phyloP scores from a whole-genome alignment of 30 jellyfish, hydroid and myxozoan species.

The Aurelia aurita region DNA sequence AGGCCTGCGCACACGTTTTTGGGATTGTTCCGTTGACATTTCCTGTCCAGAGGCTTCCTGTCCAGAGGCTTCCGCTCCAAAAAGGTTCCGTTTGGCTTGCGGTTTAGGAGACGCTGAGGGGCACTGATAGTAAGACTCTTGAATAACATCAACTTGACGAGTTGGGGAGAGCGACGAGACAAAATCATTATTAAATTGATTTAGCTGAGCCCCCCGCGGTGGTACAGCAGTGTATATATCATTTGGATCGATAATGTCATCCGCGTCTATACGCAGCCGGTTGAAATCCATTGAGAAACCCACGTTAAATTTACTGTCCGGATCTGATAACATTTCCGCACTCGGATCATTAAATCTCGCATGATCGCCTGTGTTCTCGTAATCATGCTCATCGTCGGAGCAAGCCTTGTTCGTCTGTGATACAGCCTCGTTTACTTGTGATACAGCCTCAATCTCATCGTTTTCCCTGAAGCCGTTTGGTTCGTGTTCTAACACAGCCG shows the following conservation, averaged over 20 bases:
- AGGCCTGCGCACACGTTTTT: slow-evolving; percentile 53
- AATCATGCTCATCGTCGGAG: neutral
- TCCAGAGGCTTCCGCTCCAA: slow-evolving; percentile 16
- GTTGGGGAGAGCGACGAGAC: neutral
- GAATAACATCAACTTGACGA: neutral
- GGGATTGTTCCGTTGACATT: slow-evolving; percentile 1
- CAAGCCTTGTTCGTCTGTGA: no score
- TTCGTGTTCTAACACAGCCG: no score
- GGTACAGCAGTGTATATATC: slow-evolving; percentile 29
- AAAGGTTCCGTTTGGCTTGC: slow-evolving; percentile 28
- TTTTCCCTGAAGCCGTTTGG: no score
- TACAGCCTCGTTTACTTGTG: no score
- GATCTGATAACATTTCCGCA: neutral
- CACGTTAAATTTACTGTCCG: neutral
- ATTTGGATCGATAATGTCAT: slow-evolving; percentile 4
- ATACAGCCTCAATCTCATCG: no score
- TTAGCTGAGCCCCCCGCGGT: neutral
- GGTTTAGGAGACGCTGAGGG: slow-evolving; percentile 47
- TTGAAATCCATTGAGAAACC: slow-evolving; percentile 37
- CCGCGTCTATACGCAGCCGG: slow-evolving; percentile 53
- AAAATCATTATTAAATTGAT: neutral
- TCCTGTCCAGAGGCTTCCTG: slow-evolving; percentile 6
- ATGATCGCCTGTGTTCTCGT: slow-evolving; percentile 4
- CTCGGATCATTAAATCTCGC: neutral
- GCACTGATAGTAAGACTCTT: slow-evolving; percentile 19